Evolutionary conservation across 1,140 invertebrate genomes (phyloP), one percentile per base, ranked within the genome.

Genomic region (Cherax destructor): DNA sequence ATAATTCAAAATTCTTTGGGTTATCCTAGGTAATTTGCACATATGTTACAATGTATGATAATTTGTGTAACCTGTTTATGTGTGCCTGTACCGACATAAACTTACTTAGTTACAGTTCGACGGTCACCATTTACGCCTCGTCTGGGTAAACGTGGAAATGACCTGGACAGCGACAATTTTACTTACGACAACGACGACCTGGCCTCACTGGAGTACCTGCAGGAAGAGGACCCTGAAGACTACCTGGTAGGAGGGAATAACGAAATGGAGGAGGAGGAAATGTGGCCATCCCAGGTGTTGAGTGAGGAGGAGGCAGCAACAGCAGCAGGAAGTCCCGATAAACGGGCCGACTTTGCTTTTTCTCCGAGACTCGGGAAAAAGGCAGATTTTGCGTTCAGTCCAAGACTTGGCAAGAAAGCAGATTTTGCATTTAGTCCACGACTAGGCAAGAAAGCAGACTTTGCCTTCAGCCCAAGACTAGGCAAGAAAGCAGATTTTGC

Each of bases 401-500:
- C 86, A 3, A 69, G 86, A n/a, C 77, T 65, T 7, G 86, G 86
- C 1, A 88, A 88, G 21, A 24, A 47, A 18, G 61, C 76, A 16
- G 47, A 80, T 61, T 88, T 88, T 49, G 86, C 86, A 56, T 88
- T 88, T 56, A n/a, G 4, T 18, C 86, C 86, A 11, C 24, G 86
- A 69, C 86, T 80, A 41, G 86, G 86, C 11, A 80, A 81, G 21
- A 56, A 65, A 11, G 50, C 13, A 4, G 79, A 24, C n/a, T 88
- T 88, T 9, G 79, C 79, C 47, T 88, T 88, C n/a, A 30, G 56
- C 21, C 86, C 86, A n/a, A 81, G 86, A 74, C 78, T 81, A 4
- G 86, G 86, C 13, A 88, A 88, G 30, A 81, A 56, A 49, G 79
- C 59, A 11, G 79, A 81, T n/a, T 88, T 88, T 16, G 86, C 86